phyloP scores from a whole-genome alignment of 2,888 invertebrate genomes.

The Drosophila kuntzei region DNA sequence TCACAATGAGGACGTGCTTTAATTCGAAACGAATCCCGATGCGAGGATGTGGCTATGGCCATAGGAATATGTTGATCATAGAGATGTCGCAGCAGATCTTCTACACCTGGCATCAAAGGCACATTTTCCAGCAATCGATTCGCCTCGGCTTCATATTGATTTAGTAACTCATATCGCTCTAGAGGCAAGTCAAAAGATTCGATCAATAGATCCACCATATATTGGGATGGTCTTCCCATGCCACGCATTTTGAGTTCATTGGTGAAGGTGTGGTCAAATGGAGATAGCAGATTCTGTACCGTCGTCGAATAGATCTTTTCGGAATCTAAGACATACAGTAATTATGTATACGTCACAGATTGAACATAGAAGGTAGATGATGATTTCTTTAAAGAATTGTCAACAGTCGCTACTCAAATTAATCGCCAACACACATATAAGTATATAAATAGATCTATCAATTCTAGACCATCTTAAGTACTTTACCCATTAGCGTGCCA shows the following conservation, averaged over 20 bases:
- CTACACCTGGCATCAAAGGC: constrained; percentile 90
- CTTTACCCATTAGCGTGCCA: constrained; percentile 64
- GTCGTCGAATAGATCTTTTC: constrained; percentile 90
- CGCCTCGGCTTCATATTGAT: constrained; percentile 64
- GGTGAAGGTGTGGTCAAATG: constrained; percentile 90
- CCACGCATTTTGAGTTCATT: constrained; percentile 90
- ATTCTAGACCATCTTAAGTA: neutral
- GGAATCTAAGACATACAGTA: constrained; percentile 88
- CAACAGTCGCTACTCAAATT: neutral
- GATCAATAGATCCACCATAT: constrained; percentile 87
- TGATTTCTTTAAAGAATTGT: neutral
- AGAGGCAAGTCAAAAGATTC: constrained; percentile 88
- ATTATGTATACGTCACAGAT: too few relatives aligned
- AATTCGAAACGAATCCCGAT: constrained; percentile 88
- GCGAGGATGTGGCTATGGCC: constrained; percentile 93
- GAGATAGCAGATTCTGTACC: constrained; percentile 88
- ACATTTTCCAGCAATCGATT: constrained; percentile 87
- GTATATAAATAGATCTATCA: neutral
- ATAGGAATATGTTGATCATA: constrained; percentile 90
- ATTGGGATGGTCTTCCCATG: constrained; percentile 89
- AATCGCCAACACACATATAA: neutral
- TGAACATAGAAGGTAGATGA: neutral
- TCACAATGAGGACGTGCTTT: constrained; percentile 88
- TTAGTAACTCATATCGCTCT: constrained; percentile 88
- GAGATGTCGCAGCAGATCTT: constrained; percentile 91